Conservation (phyloP, 2,797 vertebrate species). For the Clarias fuscus region DNA sequence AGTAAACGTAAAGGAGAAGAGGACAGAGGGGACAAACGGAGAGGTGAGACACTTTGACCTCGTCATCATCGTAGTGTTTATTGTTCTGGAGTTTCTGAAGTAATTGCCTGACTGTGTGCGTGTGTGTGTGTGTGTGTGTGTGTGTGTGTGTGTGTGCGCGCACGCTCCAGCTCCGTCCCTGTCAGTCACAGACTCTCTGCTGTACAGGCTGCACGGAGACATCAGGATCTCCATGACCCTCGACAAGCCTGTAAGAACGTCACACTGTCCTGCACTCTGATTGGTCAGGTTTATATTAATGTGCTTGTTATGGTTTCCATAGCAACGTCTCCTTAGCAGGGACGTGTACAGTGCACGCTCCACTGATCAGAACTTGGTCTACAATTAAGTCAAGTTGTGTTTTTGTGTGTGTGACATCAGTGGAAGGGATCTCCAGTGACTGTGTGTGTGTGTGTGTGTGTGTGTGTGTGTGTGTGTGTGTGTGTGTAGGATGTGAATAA, state of each 20-base stretch:
- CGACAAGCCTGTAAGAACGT: conserved; percentile 50
- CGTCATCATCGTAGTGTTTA: neutral
- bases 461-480: neutral
- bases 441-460: conserved; percentile 15
- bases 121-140: conserved; percentile 25
- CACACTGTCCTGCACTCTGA: neutral
- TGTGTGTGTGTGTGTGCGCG: conserved; percentile 34
- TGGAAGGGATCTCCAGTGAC: no score
- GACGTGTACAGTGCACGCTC: neutral
- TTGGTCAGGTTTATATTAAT: neutral
- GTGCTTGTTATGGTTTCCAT: neutral
- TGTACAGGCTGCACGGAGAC: conserved; percentile 76
- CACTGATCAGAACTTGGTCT: neutral
- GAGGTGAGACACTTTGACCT: conserved; percentile 26
- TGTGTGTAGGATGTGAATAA: conserved; percentile 67
- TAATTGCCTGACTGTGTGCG: neutral
- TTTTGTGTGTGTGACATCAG: neutral
- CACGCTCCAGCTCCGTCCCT: conserved; percentile 47
- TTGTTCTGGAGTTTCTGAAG: neutral
- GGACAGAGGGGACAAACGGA: conserved; percentile 10
- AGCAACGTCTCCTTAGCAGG: neutral
- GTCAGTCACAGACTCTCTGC: conserved; percentile 68
- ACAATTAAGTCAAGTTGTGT: neutral
- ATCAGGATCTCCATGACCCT: conserved; percentile 71
- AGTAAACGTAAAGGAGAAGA: conserved; percentile 42